Evolutionary conservation across 2,888 invertebrate genomes (phyloP), one percentile per base, ranked within the genome.

Genomic region (Creontiades dilutus): DNA sequence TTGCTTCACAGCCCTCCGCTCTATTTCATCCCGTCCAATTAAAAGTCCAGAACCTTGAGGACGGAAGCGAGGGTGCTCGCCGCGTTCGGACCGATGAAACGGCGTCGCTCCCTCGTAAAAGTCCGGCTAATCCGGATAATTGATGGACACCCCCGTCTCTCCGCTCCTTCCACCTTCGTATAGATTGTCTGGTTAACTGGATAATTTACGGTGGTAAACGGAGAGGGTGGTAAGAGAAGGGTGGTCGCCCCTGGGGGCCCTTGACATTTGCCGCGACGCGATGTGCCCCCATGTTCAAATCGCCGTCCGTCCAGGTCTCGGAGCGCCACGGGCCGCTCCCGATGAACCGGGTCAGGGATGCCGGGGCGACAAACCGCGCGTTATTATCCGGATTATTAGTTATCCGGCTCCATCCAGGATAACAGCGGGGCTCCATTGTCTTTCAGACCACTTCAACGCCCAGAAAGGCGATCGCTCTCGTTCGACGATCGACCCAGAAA

Each of bases 211-310:
- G 68, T 2, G 16, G 23, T 68, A 37, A 37, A 12, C 23, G 23
- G 14, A 9, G 9, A 61, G 61, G 61, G 19, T n/a, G 19, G 68
- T 68, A 23, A 11, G 68, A 23, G 52, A 11, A 11, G 82, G 82
- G 82, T 52, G 82, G 14, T 37, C 37, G 37, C 37, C 37, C 37
- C 14, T 19, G 5, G 19, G 68, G 23, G 52, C 23, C 82, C 82
- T 82, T 82, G 82, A 82, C 82, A 82, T 82, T 82, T 82, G 82
- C 19, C 52, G 19, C 52, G 19, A 47, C 28, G 47, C n/a, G 81
- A 81, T 81, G 81, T 81, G 47, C 81, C 57, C 19, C 57, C 37
- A n/a, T 57, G 57, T 52, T 52, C 52, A 52, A 52, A 57, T 68
- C 68, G 23, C 23, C 19, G 9, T 3, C 68, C 68, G 23, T 19